Conservation (phyloP, 2,113 vertebrate species). For the Otolemur garnettii region DNA sequence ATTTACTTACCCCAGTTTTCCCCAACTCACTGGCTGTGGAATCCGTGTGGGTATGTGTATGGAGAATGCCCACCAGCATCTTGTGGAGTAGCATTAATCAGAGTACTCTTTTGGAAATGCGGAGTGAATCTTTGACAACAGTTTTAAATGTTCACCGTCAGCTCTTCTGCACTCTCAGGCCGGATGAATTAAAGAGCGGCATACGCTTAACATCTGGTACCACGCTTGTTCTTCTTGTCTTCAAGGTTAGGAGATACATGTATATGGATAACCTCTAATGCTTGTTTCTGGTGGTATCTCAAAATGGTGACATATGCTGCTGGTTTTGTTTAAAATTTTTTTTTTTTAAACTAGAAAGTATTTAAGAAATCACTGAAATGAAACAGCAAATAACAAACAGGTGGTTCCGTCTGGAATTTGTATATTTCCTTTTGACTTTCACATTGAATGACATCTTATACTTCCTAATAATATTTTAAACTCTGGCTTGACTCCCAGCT, state of each 20-base stretch:
- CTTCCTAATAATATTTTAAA: neutral
- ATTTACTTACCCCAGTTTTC: neutral
- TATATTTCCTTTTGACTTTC: neutral
- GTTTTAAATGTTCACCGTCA: neutral
- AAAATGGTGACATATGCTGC: neutral
- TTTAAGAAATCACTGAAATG: neutral
- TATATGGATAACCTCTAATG: neutral
- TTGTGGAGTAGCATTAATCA: neutral
- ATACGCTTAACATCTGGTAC: neutral
- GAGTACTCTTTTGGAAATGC: neutral
- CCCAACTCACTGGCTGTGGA: neutral
- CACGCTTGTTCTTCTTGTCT: conserved; percentile 21
- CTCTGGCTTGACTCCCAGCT: neutral
- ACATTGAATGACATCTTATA: neutral
- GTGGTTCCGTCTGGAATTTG: neutral
- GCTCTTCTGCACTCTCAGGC: neutral
- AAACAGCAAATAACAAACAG: neutral
- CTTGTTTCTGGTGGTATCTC: neutral
- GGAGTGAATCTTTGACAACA: neutral
- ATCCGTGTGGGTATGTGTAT: neutral
- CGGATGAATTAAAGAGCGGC: neutral
- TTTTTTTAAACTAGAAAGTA: neutral
- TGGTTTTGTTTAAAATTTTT: neutral
- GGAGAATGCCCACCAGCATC: neutral
- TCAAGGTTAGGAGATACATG: neutral